These are phyloP conservation scores for Alces alces DNA, from an alignment of 2,113 vertebrate species.

Conservation along the genomic window DNA sequence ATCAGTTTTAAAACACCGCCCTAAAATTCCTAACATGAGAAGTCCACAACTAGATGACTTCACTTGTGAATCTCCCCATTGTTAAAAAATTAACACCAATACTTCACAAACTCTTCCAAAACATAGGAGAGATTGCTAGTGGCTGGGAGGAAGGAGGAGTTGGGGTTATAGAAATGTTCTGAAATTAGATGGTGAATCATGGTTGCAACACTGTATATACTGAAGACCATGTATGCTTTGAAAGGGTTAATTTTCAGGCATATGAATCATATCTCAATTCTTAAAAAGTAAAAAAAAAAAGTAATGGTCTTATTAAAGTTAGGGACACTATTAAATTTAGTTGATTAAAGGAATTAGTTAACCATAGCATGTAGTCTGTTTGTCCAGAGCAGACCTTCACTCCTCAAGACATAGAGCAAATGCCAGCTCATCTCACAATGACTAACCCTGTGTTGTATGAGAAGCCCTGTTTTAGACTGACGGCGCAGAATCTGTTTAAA, in stretches of 20 bases:
- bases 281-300: neutral
- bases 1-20: neutral
- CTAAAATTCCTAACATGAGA: neutral
- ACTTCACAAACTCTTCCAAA: neutral
- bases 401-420: neutral
- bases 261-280: neutral
- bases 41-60: neutral
- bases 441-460: neutral
- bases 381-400: neutral
- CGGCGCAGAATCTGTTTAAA: neutral
- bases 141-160: neutral
- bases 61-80: neutral
- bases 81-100: neutral
- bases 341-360: neutral
- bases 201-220: neutral
- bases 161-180: neutral
- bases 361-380: neutral
- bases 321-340: neutral
- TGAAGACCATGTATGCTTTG: neutral
- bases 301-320: neutral
- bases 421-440: neutral
- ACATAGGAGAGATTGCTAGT: neutral
- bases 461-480: neutral
- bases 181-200: neutral
- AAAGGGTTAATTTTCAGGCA: neutral